Evolutionary conservation across 2,797 vertebrate genomes (phyloP), one percentile per base, ranked within the genome.

Genomic region (Microctenopoma lineatum): DNA sequence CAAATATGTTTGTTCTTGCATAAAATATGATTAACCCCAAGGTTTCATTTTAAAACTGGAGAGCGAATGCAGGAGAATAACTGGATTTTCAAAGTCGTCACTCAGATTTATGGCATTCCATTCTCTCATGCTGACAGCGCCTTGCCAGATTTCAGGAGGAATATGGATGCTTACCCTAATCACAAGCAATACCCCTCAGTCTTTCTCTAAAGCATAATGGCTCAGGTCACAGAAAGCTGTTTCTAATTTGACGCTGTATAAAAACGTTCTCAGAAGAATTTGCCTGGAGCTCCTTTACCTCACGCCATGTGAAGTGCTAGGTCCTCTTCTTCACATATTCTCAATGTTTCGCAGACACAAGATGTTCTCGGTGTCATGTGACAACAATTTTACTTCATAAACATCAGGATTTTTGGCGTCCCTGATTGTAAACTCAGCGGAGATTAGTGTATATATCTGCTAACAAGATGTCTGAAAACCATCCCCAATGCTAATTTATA

Each of bases 181-280:
- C 86, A 79, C 85, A 77, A 71, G 65, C 70, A 78, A 85, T 83
- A 79, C 59, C 78, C 70, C 74, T 81, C 73, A 80, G 75, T 80
- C 75, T 84, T 66, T 58, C 56, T 79, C 57, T 72, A 54, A 86
- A 88, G 81, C 60, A 34, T 66, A 69, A 78, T 70, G 72, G 71
- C 78, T 84, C 70, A 59, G 75, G 87, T 91, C 84, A 79, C 68
- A 67, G 64, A 78, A 88, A 84, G 84, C 88, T 92, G 90, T 81
- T 92, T 89, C 75, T 87, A 77, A 87, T 93, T 89, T 87, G 75
- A 88, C 77, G 70, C 54, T 64, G 73, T 82, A 80, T 86, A 79
- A 86, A 84, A 88, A 80, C 70, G 74, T 69, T 84, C 86, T 80
- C 46, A 4, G 60, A 80, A 74, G 70, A 84, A 80, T 75, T 75